These are phyloP conservation scores for Lanistes nyassanus DNA, from an alignment of 1,140 invertebrate genomes.

Conservation along the genomic window DNA sequence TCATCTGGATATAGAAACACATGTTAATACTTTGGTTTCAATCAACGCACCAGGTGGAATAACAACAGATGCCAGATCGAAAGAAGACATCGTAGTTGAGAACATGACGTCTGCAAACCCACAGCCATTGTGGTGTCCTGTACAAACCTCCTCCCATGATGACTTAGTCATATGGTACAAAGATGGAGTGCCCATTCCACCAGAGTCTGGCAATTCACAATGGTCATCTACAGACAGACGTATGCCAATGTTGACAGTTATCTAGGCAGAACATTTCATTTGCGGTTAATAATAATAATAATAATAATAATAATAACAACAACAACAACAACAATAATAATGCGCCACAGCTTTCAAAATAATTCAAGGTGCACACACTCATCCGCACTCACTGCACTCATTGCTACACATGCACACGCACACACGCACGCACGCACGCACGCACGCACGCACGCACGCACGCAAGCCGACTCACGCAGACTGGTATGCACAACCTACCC, in stretches of 20 bases:
- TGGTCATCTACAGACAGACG: not conserved
- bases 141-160: constrained; percentile 1
- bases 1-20: too few relatives aligned
- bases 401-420: not conserved
- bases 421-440: not conserved
- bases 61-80: not conserved
- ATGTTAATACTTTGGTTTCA: not conserved
- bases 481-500: not conserved
- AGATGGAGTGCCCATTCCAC: constrained; percentile 18
- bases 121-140: constrained; percentile 9
- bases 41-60: not conserved
- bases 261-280: not conserved
- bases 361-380: not conserved
- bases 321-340: not conserved
- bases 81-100: not conserved
- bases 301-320: not conserved
- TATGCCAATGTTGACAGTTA: not conserved
- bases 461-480: not conserved
- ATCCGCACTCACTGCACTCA: not conserved
- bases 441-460: not conserved
- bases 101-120: constrained; percentile 19
- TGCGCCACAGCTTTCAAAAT: not conserved
- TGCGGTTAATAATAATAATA: not conserved
- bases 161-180: constrained; percentile 25
- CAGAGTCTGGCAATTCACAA: not conserved